Evolutionary conservation across 1,140 invertebrate species (phyloP), one percentile per base, ranked within the genome.

Genomic region (Hycleus cichorii): DNA sequence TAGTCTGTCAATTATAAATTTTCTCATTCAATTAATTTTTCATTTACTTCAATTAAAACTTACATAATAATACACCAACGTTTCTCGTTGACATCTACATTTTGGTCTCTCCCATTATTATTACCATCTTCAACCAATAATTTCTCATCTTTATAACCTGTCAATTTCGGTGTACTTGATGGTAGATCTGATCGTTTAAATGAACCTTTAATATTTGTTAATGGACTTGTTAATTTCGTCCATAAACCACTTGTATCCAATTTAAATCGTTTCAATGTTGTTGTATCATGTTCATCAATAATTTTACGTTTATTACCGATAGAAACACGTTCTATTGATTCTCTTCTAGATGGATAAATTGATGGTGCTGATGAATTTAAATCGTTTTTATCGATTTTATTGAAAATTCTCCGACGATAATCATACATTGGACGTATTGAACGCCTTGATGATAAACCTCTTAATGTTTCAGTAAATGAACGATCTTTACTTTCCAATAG

Each of bases 141-240:
- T 18, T 45, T 66, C 9, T 60, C 57, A 48, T 69, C 66, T 47
- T 67, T 68, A 40, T 69, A 72, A 3, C 59, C 63, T 6, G 68
- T 67, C 25, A 74, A 49, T 63, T 69, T 71, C 3, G 72, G 72
- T 8, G 72, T 73, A 58, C 70, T 72, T 0, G 64, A 63, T 3
- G 58, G 56, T n/a, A 62, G 53, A 8, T 70, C 64, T 1, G 59
- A 12, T 1, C 50, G 48, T 32, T 32, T 32, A 52, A 68, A 69
- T 38, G 47, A 58, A 47, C 59, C 65, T 40, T 60, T 64, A 7
- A 73, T 47, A 56, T 57, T 65, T 7, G 52, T 59, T 43, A 72
- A 49, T 7, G 72, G 70, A 47, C 68, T 70, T 11, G 68, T 60
- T 12, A 74, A 60, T 47, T 66, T 66, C 2, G 66, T 65, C 2